Evolutionary conservation across 2,888 invertebrate genomes (phyloP).

Genomic region (Dasysyrphus tricinctus): DNA sequence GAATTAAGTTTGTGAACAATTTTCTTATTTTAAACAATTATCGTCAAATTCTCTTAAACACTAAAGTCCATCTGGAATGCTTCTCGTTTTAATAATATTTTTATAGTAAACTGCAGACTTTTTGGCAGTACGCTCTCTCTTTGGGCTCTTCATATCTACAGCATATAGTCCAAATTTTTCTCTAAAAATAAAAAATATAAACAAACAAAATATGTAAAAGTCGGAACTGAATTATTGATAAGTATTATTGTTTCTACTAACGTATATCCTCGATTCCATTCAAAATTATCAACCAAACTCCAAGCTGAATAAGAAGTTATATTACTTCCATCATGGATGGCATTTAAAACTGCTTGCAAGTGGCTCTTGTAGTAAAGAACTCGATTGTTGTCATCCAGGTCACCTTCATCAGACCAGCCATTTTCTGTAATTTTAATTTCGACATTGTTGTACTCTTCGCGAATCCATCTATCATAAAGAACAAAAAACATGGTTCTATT

Average conservation of each 20-base stretch:
- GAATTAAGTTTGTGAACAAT: no score
- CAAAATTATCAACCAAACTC: conserved; percentile 80
- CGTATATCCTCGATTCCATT: conserved; percentile 79
- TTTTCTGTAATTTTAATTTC: conserved; percentile 86
- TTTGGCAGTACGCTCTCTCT: conserved; percentile 86
- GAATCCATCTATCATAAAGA: conserved; percentile 84
- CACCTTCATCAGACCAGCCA: conserved; percentile 83
- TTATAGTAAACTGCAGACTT: conserved; percentile 86
- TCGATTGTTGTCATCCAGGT: conserved; percentile 80
- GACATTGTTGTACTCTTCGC: conserved; percentile 85
- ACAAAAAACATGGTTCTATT: background rate
- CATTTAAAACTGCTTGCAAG: conserved; percentile 78
- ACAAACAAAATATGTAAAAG: background rate
- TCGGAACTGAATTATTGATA: background rate
- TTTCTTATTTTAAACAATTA: background rate
- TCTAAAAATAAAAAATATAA: conserved; percentile 81
- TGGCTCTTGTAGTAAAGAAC: conserved; percentile 78
- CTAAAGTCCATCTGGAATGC: conserved; percentile 37
- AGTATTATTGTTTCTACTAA: conserved; percentile 64
- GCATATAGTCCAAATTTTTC: conserved; percentile 88
- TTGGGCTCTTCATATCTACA: conserved; percentile 86
- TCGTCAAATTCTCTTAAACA: background rate
- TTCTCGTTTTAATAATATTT: conserved; percentile 83
- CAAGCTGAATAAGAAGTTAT: conserved; percentile 78
- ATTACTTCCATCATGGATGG: conserved; percentile 78